Conservation (phyloP, 2,888 invertebrate species). For the Morpho achilles region DNA sequence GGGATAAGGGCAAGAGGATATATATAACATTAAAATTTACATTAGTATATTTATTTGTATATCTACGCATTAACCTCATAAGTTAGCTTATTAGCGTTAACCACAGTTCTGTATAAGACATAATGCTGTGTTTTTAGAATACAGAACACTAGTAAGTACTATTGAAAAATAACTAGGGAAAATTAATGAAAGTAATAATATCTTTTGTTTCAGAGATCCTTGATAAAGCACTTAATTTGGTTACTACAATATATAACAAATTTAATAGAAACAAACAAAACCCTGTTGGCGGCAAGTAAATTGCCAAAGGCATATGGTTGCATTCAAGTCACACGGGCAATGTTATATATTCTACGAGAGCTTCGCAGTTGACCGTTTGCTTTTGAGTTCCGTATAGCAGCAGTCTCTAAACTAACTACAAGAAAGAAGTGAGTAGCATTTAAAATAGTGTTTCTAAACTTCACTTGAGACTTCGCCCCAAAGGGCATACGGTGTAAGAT, state of each 20-base stretch:
- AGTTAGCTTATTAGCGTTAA: too few species aligned
- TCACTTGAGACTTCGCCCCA: conserved; percentile 24
- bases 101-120: too few species aligned
- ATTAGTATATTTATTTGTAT: too few species aligned
- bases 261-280: neutral
- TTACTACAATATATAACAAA: neutral
- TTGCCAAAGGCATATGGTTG: conserved; percentile 8
- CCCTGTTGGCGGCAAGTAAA: neutral
- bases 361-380: conserved; percentile 27
- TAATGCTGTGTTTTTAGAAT: too few species aligned
- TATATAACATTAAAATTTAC: too few species aligned
- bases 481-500: conserved; percentile 3
- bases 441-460: conserved; percentile 30
- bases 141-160: too few species aligned
- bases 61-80: too few species aligned
- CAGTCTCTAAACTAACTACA: conserved; percentile 28
- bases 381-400: conserved; percentile 21
- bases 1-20: too few species aligned
- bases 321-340: conserved; percentile 34
- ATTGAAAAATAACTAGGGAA: too few species aligned
- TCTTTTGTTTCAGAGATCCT: too few species aligned
- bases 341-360: conserved; percentile 33
- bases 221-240: too few species aligned
- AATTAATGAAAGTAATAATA: too few species aligned
- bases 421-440: conserved; percentile 34